Evolutionary conservation across 1,140 invertebrate genomes (phyloP), one percentile per base, ranked within the genome.

Genomic region (Ectropis grisescens): DNA sequence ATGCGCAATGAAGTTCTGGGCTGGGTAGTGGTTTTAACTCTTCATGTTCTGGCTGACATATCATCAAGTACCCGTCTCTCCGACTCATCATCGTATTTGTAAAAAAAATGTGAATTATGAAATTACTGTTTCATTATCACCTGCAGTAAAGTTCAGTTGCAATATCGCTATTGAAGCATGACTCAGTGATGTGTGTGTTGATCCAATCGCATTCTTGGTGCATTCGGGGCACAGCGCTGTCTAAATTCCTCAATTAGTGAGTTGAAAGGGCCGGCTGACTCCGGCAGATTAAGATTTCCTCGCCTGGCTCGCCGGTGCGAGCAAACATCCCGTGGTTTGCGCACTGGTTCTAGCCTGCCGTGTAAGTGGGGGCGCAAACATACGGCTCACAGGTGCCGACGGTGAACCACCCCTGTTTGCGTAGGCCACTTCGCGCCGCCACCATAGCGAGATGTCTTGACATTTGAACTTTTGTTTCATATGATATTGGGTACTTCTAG

Each of bases 321-420:
- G 43, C 47, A 67, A 60, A 66, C 61, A 66, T 44, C 37, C 46
- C 36, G 41, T 42, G 40, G 58, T 69, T 51, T 72, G 62, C 67
- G 47, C 47, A 60, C 49, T 48, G 48, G 47, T 76, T 76, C 39
- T 52, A 57, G 52, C 69, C 48, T 51, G 51, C 49, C 37, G 34
- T 51, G 50, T 75, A 79, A 79, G 60, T 79, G 62, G 55, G 49
- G 55, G 57, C 47, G 60, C 61, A 79, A 69, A 79, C 68, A 75
- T 8, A 19, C 16, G 11, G n/a, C 37, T 49, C 65, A 69, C 64
- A 72, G 61, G 70, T 69, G 66, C 70, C 70, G 72, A 50, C 37
- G 11, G 10, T 19, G 27, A 13, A 11, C 29, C 37, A 45, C 47
- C 62, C 64, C 50, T 66, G 53, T 74, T 61, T 68, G 54, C 41